Evolutionary conservation across 2,797 vertebrate species (phyloP).

Genomic region (Cyclopterus lumpus): DNA sequence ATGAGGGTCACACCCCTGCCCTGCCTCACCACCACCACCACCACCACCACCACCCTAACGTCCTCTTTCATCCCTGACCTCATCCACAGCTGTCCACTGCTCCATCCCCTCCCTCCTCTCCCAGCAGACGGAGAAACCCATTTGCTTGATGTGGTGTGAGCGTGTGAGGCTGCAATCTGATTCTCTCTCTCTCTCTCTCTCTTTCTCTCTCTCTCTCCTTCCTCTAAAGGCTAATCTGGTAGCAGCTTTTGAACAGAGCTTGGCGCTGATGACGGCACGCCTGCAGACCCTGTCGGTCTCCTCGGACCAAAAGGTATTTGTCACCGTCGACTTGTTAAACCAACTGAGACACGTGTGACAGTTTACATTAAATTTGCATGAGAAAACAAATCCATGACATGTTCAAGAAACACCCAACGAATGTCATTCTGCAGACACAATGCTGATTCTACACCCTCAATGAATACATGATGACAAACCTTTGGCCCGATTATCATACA

Average conservation of each 20-base stretch:
- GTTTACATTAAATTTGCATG: neutral
- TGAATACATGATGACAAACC: neutral
- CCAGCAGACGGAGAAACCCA: slow-evolving; percentile 48
- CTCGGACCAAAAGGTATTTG: slow-evolving; percentile 92
- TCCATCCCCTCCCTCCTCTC: slow-evolving; percentile 31
- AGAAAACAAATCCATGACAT: neutral
- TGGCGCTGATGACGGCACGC: slow-evolving; percentile 96
- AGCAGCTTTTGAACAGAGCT: slow-evolving; percentile 97
- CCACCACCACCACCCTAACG: slow-evolving; percentile 26
- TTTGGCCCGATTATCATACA: neutral
- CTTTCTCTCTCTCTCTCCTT: slow-evolving; percentile 24
- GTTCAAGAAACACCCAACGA: neutral
- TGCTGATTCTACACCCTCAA: neutral
- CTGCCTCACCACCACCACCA: slow-evolving; percentile 29
- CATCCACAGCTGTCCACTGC: slow-evolving; percentile 52
- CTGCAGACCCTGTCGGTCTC: slow-evolving; percentile 93
- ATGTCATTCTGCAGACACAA: neutral
- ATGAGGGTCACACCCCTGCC: slow-evolving; percentile 5
- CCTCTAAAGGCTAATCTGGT: slow-evolving; percentile 91
- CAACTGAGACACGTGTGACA: neutral
- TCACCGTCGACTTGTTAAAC: neutral
- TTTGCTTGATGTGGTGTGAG: slow-evolving; percentile 57
- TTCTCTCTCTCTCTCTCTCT: neutral
- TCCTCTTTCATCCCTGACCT: slow-evolving; percentile 62
- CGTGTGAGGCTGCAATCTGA: slow-evolving; percentile 37